A percentile compares a stretch with the other conserved stretches of the same genome.
Conservation (phyloP, 2,113 vertebrate genomes). For the Eurystomus gularis region DNA sequence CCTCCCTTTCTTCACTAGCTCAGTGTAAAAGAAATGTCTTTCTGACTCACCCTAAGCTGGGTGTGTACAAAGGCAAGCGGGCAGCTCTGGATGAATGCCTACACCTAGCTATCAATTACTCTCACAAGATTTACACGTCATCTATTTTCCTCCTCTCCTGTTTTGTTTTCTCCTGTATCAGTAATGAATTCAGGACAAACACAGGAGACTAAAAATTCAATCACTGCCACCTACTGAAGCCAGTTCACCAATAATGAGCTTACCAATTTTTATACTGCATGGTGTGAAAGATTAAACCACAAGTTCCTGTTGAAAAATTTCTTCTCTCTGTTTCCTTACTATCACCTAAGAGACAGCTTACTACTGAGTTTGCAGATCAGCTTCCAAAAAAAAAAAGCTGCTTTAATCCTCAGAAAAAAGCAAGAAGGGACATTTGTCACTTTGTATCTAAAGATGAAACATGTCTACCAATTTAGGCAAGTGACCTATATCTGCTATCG, state of each 20-base stretch:
- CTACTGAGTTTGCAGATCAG: background rate
- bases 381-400: background rate
- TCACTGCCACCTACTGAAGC: background rate
- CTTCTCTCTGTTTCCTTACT: background rate
- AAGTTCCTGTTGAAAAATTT: background rate
- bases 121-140: background rate
- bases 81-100: background rate
- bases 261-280: background rate
- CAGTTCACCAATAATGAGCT: background rate
- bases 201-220: background rate
- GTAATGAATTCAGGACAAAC: background rate
- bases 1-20: background rate
- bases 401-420: background rate
- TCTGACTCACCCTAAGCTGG: background rate
- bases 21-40: background rate
- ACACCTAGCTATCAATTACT: slow-evolving; percentile 16
- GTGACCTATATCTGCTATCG: background rate
- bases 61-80: background rate
- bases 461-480: background rate
- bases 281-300: background rate
- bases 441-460: background rate
- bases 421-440: background rate
- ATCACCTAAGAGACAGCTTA: background rate
- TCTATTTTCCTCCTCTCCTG: background rate
- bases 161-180: background rate